Evolutionary conservation across 2,888 invertebrate genomes (phyloP).

Genomic region (Rosalia funebris): DNA sequence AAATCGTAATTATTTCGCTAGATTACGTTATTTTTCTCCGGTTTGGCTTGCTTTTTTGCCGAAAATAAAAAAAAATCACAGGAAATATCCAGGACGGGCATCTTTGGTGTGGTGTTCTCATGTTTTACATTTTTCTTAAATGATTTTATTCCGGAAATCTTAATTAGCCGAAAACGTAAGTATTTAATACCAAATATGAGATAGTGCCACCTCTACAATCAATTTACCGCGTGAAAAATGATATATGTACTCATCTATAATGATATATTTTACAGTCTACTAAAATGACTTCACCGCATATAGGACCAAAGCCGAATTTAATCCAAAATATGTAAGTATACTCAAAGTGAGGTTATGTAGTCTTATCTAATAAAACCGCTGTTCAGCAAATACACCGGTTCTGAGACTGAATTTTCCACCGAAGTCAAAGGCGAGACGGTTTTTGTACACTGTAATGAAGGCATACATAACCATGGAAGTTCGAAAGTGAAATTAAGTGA

Average conservation of each 20-base stretch:
- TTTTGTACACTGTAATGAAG: conserved; percentile 75
- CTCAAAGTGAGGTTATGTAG: conserved; percentile 1
- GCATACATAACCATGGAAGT: conserved; percentile 81
- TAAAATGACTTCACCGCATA: conserved; percentile 48
- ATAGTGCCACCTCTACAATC: too few relatives aligned
- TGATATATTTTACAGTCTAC: conserved; percentile 2
- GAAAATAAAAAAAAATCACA: conserved; percentile 14
- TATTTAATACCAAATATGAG: not conserved
- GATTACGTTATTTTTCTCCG: conserved; percentile 11
- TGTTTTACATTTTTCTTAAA: conserved; percentile 14
- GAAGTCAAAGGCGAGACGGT: conserved; percentile 68
- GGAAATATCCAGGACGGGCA: not conserved
- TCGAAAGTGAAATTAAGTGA: conserved; percentile 88
- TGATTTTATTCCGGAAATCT: conserved; percentile 3
- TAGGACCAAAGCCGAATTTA: conserved; percentile 48
- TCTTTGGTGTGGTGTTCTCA: conserved; percentile 1
- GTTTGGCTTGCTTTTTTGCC: conserved; percentile 24
- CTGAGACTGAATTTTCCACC: conserved; percentile 59
- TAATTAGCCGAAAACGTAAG: conserved; percentile 6
- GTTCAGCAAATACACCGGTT: conserved; percentile 58
- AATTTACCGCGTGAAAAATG: too few relatives aligned
- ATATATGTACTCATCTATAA: too few relatives aligned
- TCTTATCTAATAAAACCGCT: conserved; percentile 1
- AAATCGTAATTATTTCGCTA: conserved; percentile 2
- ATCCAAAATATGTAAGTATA: conserved; percentile 55